These are phyloP conservation scores for Sinodicranocentrus sp. DNA, from an alignment of 2,888 invertebrate genomes.

Conservation along the genomic window DNA sequence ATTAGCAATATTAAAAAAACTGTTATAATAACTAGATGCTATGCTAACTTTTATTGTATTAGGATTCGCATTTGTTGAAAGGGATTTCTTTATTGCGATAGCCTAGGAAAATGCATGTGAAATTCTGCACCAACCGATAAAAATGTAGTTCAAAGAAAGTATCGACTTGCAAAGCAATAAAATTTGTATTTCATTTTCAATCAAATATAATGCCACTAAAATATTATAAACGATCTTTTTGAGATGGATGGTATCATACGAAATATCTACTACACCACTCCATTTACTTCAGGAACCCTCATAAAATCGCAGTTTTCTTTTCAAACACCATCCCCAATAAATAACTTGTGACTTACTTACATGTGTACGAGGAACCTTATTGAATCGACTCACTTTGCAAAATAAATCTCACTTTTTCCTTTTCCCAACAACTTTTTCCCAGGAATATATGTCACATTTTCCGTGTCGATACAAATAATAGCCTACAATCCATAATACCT, in stretches of 20 bases:
- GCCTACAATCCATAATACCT: slow-evolving; percentile 35
- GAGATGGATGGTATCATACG: slow-evolving; percentile 45
- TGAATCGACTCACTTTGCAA: slow-evolving; percentile 43
- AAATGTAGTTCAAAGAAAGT: slow-evolving; percentile 19
- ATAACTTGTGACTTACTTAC: slow-evolving; percentile 20
- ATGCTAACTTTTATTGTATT: too few species aligned
- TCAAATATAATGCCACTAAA: slow-evolving; percentile 47
- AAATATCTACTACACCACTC: slow-evolving; percentile 33
- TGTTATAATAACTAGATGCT: too few species aligned
- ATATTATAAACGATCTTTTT: slow-evolving; percentile 47
- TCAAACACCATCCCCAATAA: slow-evolving; percentile 60
- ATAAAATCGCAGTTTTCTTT: slow-evolving; percentile 64
- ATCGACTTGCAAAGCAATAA: slow-evolving; percentile 29
- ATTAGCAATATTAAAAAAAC: too few species aligned
- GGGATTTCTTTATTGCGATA: too few species aligned
- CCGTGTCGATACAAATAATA: slow-evolving; percentile 59
- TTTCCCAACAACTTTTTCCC: slow-evolving; percentile 27
- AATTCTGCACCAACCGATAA: too few species aligned
- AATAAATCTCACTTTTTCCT: slow-evolving; percentile 35
- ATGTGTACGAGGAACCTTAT: neutral
- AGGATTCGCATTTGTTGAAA: too few species aligned
- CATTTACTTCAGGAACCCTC: slow-evolving; percentile 39
- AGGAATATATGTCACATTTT: slow-evolving; percentile 45
- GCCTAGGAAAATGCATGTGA: too few species aligned
- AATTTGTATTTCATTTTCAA: slow-evolving; percentile 55